phyloP scores from a whole-genome alignment of 2,888 invertebrate genomes.

The Limenitis arthemis region DNA sequence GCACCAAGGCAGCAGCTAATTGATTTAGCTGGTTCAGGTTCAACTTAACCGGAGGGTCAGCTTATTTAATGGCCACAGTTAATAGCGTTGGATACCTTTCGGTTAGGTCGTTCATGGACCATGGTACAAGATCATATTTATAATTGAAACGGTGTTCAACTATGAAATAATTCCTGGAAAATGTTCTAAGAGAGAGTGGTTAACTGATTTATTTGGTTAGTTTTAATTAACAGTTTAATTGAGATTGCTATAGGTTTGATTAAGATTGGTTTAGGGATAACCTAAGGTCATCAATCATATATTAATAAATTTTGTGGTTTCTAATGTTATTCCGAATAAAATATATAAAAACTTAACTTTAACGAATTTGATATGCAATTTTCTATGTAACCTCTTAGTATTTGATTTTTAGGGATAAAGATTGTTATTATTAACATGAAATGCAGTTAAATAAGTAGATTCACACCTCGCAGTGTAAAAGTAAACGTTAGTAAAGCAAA shows the following conservation, averaged over 20 bases:
- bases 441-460: not conserved
- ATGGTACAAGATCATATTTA: constrained; percentile 16
- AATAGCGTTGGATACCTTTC: constrained; percentile 31
- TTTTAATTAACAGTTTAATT: too few species aligned
- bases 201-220: too few species aligned
- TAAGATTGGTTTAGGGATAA: too few species aligned
- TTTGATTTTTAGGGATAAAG: too few species aligned
- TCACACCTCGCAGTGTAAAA: constrained; percentile 2
- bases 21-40: constrained; percentile 24
- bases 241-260: too few species aligned
- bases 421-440: not conserved
- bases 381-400: too few species aligned
- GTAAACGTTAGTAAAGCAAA: constrained; percentile 10
- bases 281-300: too few species aligned
- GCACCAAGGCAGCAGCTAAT: not conserved
- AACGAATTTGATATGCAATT: too few species aligned
- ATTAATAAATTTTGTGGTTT: too few species aligned
- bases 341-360: too few species aligned
- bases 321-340: too few species aligned
- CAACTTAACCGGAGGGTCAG: constrained; percentile 45
- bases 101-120: constrained; percentile 14
- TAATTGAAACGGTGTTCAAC: constrained; percentile 3
- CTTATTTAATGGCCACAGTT: constrained; percentile 42
- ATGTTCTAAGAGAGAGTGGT: not conserved
- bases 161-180: not conserved